Conservation (phyloP, 2,888 invertebrate species). For the Coleophora flavipennella region DNA sequence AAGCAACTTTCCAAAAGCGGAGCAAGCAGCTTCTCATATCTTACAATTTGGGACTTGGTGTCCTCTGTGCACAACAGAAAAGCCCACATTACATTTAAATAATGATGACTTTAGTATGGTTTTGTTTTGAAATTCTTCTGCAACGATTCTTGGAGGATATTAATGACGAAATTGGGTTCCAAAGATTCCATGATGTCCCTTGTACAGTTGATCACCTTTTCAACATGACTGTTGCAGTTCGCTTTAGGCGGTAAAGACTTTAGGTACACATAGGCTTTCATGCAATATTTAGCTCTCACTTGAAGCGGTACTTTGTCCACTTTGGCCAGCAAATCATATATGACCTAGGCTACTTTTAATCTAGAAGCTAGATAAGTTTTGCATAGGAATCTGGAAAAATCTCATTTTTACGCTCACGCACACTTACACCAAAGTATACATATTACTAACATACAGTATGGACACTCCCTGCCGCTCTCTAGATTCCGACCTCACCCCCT, state of each 20-base stretch:
- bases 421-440: too few relatives aligned
- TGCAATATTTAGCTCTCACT: conserved; percentile 25
- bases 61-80: conserved; percentile 24
- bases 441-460: too few relatives aligned
- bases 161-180: conserved; percentile 1
- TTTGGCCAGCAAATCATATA: conserved; percentile 26
- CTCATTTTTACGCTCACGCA: too few relatives aligned
- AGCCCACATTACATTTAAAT: conserved; percentile 15
- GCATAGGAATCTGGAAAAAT: too few relatives aligned
- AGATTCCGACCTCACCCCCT: too few relatives aligned
- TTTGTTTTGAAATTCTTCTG: conserved; percentile 4
- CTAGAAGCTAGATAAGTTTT: too few relatives aligned
- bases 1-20: conserved; percentile 24
- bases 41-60: conserved; percentile 22
- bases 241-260: conserved; percentile 22
- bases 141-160: background rate
- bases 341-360: too few relatives aligned
- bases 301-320: conserved; percentile 19
- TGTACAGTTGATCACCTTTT: conserved; percentile 16
- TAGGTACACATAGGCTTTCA: conserved; percentile 31
- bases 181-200: conserved; percentile 17
- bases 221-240: conserved; percentile 16
- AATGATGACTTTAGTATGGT: conserved; percentile 3
- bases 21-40: conserved; percentile 20
- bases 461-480: too few relatives aligned